These are phyloP conservation scores for Pseudococcus jackbeardsleyi DNA, from an alignment of 2,888 invertebrate species.

Conservation along the genomic window DNA sequence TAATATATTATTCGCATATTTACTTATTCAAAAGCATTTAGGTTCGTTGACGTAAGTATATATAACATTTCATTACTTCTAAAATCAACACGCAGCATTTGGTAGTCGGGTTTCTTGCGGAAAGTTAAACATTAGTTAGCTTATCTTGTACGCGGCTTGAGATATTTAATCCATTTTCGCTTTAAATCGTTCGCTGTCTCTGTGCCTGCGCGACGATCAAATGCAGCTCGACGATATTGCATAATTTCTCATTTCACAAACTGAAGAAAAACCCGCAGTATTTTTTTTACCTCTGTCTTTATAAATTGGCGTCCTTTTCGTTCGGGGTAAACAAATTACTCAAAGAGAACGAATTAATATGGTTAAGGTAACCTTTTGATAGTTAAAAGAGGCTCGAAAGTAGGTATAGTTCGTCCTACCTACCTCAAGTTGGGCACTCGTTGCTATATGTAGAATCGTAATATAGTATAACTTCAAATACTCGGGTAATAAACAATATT, in stretches of 20 bases:
- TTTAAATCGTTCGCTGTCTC: neutral
- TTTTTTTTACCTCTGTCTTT: neutral
- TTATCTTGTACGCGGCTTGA: neutral
- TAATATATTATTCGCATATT: constrained; percentile 50
- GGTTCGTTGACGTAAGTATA: constrained; percentile 14
- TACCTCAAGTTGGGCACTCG: neutral
- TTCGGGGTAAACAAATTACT: neutral
- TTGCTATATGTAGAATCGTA: neutral
- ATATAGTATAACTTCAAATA: neutral
- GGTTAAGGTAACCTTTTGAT: neutral
- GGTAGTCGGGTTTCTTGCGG: neutral
- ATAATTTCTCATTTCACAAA: no score
- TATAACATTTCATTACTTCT: constrained; percentile 28
- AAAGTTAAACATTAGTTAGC: constrained; percentile 37
- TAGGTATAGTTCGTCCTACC: neutral
- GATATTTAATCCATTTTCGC: neutral
- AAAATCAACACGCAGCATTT: constrained; percentile 21
- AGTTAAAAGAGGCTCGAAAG: neutral
- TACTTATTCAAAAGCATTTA: constrained; percentile 27
- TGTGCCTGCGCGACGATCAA: neutral
- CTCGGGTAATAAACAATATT: neutral
- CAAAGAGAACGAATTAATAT: neutral
- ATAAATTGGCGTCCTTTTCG: neutral
- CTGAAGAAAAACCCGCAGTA: no score
- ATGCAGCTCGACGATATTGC: neutral